Base-by-base conservation (phyloP, 2,797 vertebrate species). In the Cheirogaleus major region DNA sequence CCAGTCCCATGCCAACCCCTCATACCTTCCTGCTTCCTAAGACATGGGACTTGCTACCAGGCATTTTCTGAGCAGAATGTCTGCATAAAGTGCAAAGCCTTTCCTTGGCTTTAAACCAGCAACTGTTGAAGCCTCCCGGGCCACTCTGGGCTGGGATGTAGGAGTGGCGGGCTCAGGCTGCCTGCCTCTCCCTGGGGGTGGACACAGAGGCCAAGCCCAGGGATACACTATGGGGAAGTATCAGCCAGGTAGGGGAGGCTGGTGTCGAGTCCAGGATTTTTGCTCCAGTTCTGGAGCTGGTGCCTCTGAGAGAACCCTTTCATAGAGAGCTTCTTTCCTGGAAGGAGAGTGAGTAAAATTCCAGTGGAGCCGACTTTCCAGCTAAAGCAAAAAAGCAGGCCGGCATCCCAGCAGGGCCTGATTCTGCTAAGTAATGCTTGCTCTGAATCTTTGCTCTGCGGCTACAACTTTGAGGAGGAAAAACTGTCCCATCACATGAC, bases 401-500 rank as follows among this genome's bases (percentile, higher is more conserved):
- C 78, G 52, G 72, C 35, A 30, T 6, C 63, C 52, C 85, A 45
- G 41, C 14, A n/a, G n/a, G n/a, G 48, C 41, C 57, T 35, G 78
- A 43, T 73, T 95, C 94, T 27, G 85, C 86, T 89, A 82, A 92
- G 94, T 87, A 88, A 79, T 1, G n/a, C 85, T 61, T 59, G 92
- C 93, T 96, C 81, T 93, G 95, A 95, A 83, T 97, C 93, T 93
- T 45, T 32, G 59, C 82, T 98, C 76, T 96, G 83, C 96, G 92
- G 91, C 94, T 86, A 78, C 91, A 94, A 79, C 72, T 84, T 97
- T 82, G 95, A 91, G 95, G 90, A 91, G 95, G 95, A 48, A 72
- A 97, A 98, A 97, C 97, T 70, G 63, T 82, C 92, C 91, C 78
- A 63, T 98, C 96, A 94, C 73, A 63, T 97, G 98, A 92, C 57